phyloP scores from a whole-genome alignment of 2,888 invertebrate genomes.

The Mythimna vitellina region DNA sequence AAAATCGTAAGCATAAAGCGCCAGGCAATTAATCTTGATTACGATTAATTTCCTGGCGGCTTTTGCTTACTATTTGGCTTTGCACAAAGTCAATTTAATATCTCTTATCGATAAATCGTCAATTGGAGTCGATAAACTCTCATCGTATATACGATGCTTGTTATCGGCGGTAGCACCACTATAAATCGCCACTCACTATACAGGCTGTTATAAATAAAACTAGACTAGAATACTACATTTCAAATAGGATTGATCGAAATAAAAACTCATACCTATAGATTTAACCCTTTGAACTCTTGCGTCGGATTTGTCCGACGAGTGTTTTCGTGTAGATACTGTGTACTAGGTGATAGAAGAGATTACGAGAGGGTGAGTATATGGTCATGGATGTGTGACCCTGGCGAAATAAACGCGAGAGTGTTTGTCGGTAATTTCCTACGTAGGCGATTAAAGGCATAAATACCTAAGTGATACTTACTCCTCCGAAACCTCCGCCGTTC shows the following conservation, averaged over 20 bases:
- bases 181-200: neutral
- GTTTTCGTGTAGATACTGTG: no score
- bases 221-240: neutral
- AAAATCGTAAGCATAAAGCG: neutral
- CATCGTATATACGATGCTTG: neutral
- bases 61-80: neutral
- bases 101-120: neutral
- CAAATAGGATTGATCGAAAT: neutral
- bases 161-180: neutral
- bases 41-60: no score
- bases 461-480: conserved; percentile 70
- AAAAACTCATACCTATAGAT: neutral
- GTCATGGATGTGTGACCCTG: no score
- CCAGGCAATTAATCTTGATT: neutral
- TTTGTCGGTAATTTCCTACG: no score
- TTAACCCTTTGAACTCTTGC: no score
- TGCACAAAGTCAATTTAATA: neutral
- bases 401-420: no score
- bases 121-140: neutral
- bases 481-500: conserved; percentile 83
- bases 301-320: no score
- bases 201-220: neutral
- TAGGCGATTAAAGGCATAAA: no score
- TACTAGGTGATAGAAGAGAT: no score
- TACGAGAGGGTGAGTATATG: no score